These are phyloP conservation scores for Scelioninae gen. 1 DNA, from an alignment of 2,888 invertebrate species.

Conservation along the genomic window DNA sequence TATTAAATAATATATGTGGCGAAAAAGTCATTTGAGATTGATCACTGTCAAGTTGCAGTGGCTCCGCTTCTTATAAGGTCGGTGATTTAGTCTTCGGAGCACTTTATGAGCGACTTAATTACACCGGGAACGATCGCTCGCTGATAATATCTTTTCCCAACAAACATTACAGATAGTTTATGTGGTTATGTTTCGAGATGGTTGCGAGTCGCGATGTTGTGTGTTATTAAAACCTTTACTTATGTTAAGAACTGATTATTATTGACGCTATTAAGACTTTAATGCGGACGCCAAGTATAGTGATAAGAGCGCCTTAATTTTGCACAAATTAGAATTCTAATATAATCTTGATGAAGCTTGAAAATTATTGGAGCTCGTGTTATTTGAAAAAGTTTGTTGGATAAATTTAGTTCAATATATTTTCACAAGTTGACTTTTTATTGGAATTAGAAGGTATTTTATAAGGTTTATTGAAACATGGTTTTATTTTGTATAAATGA, in stretches of 20 bases:
- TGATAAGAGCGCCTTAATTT: not conserved
- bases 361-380: not conserved
- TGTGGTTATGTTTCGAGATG: conserved; percentile 58
- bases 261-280: conserved; percentile 32
- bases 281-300: conserved; percentile 1
- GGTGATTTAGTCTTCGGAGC: conserved; percentile 64
- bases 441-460: too few relatives aligned
- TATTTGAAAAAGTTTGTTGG: too few relatives aligned
- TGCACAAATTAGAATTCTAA: conserved; percentile 11
- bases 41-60: conserved; percentile 65
- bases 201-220: conserved; percentile 41
- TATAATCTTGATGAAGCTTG: not conserved
- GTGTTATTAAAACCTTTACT: conserved; percentile 30
- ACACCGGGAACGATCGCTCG: conserved; percentile 61
- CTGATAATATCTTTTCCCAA: conserved; percentile 70
- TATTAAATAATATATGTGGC: conserved; percentile 67
- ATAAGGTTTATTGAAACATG: too few relatives aligned
- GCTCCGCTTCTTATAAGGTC: conserved; percentile 64
- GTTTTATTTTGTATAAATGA: too few relatives aligned
- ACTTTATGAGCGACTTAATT: conserved; percentile 71
- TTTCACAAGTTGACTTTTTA: too few relatives aligned
- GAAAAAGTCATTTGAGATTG: conserved; percentile 64
- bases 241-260: conserved; percentile 40
- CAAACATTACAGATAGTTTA: conserved; percentile 67
- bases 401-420: too few relatives aligned